These are phyloP conservation scores for Erythrocercus mccallii DNA, from an alignment of 2,113 vertebrate genomes.

Conservation along the genomic window DNA sequence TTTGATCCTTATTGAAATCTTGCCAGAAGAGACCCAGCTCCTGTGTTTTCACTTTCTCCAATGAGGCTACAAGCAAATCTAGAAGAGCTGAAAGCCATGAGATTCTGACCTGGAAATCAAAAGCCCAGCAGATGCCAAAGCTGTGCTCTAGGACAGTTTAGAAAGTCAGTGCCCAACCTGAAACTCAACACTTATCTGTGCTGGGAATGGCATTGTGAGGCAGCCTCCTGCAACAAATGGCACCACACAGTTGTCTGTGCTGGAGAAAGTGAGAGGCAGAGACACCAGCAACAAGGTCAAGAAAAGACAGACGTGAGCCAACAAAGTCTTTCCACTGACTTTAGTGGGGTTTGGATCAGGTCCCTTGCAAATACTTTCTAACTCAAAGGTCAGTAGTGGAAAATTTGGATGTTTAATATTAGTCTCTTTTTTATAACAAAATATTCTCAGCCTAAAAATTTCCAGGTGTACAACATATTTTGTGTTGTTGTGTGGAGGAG, in stretches of 20 bases:
- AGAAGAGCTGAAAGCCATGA: not conserved
- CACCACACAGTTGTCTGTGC: rapidly evolving
- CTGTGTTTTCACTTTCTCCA: not conserved
- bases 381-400: not conserved
- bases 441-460: not conserved
- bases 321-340: not conserved
- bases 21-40: not conserved
- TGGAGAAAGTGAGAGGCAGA: not conserved
- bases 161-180: not conserved
- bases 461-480: not conserved
- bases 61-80: not conserved
- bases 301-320: not conserved
- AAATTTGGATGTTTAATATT: not conserved
- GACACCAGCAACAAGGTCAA: not conserved
- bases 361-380: not conserved
- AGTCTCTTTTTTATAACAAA: not conserved
- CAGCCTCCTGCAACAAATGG: not conserved
- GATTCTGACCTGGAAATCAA: not conserved
- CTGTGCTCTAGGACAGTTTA: not conserved
- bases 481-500: not conserved
- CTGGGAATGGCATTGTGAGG: not conserved
- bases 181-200: not conserved
- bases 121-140: not conserved
- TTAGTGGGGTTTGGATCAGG: not conserved
- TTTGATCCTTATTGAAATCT: not conserved